Evolutionary conservation across 2,113 vertebrate species (phyloP).

Genomic region (Dasyurus viverrinus): DNA sequence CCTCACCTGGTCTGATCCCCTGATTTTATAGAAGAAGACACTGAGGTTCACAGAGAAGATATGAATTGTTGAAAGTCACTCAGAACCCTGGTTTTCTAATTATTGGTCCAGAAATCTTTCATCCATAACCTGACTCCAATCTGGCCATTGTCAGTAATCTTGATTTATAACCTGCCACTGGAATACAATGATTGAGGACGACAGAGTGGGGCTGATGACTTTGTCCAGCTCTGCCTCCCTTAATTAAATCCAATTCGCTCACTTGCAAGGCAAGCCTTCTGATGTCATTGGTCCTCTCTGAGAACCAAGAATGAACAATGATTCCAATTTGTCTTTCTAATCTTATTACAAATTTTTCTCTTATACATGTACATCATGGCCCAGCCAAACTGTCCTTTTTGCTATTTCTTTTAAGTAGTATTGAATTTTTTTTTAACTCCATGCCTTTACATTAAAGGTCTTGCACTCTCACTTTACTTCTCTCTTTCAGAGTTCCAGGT

Average conservation of each 20-base stretch:
- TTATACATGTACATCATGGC: not conserved
- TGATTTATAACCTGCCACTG: too few species aligned
- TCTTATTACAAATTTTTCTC: not conserved
- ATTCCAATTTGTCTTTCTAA: not conserved
- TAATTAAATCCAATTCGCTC: too few species aligned
- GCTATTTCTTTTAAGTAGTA: not conserved
- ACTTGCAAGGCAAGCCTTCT: too few species aligned
- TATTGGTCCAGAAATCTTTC: not conserved
- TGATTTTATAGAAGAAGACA: not conserved
- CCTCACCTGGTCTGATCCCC: not conserved
- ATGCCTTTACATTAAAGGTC: not conserved
- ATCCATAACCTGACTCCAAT: not conserved
- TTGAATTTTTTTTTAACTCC: not conserved
- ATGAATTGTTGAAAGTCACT: not conserved
- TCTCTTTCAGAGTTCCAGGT: not conserved
- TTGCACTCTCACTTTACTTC: not conserved
- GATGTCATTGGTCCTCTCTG: too few species aligned
- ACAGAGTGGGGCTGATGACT: too few species aligned
- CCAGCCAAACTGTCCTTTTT: not conserved
- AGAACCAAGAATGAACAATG: too few species aligned
- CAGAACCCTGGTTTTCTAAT: not conserved
- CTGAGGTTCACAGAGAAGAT: not conserved
- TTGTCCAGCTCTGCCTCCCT: too few species aligned
- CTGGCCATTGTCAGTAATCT: not conserved
- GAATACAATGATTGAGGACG: too few species aligned